A percentile compares a stretch with the other conserved stretches of the same genome.
Evolutionary conservation across 1,140 invertebrate genomes (phyloP).

Genomic region (Euura saliciscinereae): DNA sequence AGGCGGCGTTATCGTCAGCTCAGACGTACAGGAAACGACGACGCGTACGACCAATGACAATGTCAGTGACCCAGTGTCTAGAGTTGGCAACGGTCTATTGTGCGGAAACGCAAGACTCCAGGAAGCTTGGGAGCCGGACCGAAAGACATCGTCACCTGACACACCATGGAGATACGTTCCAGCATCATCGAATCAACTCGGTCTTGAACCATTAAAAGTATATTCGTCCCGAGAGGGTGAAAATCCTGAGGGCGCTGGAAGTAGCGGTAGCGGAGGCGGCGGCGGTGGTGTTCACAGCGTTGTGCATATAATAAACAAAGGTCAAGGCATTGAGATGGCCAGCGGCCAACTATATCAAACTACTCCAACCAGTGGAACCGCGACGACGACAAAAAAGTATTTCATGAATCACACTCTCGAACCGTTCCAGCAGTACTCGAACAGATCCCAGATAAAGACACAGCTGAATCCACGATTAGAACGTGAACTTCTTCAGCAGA

Average conservation of each 20-base stretch:
- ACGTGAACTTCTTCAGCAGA: constrained; percentile 46
- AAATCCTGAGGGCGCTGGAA: constrained; percentile 27
- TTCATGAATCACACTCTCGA: constrained; percentile 55
- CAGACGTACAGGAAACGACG: constrained; percentile 42
- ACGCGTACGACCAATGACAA: constrained; percentile 35
- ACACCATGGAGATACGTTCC: constrained; percentile 58
- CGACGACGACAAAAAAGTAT: constrained; percentile 46
- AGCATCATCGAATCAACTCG: constrained; percentile 41
- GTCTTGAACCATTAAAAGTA: constrained; percentile 44
- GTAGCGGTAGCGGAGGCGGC: background rate
- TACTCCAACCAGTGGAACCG: constrained; percentile 8
- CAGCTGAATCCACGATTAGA: constrained; percentile 42
- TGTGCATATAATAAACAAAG: constrained; percentile 56
- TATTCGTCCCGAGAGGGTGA: constrained; percentile 43
- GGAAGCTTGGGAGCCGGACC: constrained; percentile 56
- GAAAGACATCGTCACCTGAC: constrained; percentile 50
- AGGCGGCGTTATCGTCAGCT: constrained; percentile 35
- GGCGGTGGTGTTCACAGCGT: constrained; percentile 44
- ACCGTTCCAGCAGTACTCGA: constrained; percentile 49
- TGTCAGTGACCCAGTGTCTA: constrained; percentile 38
- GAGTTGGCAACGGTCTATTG: constrained; percentile 53
- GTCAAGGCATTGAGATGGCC: constrained; percentile 50
- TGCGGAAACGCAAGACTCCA: constrained; percentile 55
- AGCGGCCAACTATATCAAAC: constrained; percentile 48
- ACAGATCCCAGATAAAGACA: constrained; percentile 38